These are phyloP conservation scores for Camponotus vicinus DNA, from an alignment of 1,140 invertebrate species.

Conservation along the genomic window DNA sequence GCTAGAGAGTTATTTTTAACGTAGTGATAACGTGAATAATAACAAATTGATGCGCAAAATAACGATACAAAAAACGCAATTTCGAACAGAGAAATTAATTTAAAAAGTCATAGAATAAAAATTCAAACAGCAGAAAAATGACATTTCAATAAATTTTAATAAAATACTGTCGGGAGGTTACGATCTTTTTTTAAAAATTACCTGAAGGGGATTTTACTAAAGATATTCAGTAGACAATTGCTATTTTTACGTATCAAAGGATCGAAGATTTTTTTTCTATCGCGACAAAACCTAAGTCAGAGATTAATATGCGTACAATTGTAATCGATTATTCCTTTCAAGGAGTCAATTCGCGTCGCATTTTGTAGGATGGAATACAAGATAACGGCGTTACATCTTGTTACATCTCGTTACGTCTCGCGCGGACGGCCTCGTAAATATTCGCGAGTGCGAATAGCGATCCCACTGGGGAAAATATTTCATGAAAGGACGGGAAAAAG, in stretches of 20 bases:
- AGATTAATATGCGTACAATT: neutral
- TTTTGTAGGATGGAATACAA: conserved; percentile 1
- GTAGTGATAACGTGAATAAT: too few relatives aligned
- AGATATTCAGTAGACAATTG: neutral
- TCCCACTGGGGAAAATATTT: conserved; percentile 45
- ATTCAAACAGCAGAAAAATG: conserved; percentile 1
- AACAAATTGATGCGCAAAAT: too few relatives aligned
- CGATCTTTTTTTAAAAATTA: neutral
- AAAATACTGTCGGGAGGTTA: neutral
- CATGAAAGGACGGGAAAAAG: conserved; percentile 22
- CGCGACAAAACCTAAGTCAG: neutral
- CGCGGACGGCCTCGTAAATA: conserved; percentile 26
- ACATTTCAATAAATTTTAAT: neutral
- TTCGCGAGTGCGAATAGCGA: neutral
- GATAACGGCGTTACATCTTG: neutral
- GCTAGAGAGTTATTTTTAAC: too few relatives aligned
- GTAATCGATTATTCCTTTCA: conserved; percentile 1
- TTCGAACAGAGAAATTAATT: too few relatives aligned
- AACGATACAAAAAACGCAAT: too few relatives aligned
- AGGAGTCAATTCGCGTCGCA: conserved; percentile 1
- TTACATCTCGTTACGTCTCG: neutral
- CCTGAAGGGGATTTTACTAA: too few relatives aligned
- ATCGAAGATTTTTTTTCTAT: neutral
- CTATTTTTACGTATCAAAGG: neutral
- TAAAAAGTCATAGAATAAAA: neutral